Evolutionary conservation across 2,113 vertebrate species (phyloP), one percentile per base, ranked within the genome.

Genomic region (Sturnira hondurensis): DNA sequence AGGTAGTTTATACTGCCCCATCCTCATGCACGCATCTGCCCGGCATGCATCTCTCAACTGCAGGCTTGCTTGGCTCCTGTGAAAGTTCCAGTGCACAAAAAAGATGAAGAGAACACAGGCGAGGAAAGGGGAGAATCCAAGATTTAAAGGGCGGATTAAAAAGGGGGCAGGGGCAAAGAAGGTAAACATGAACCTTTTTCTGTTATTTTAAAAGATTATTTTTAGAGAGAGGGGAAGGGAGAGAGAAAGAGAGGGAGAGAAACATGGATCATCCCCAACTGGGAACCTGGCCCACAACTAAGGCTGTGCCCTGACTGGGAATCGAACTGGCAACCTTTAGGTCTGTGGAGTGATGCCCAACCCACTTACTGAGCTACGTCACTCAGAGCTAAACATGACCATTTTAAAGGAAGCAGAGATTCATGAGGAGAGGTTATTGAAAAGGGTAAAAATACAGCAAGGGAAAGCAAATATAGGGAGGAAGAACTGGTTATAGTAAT

Each of bases 361-460:
- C 61, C 61, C 61, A 31, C 28, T 63, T 28, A 31, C 61, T 63
- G 61, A 63, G 61, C 61, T 63, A 63, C 13, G 15, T 63, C 61
- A 63, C 11, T 63, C 61, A 31, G 61, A 26, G 12, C 61, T 63
- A 31, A 63, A 63, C 61, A 50, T 12, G 43, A 73, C 58, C 8
- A 67, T 31, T 47, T 67, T 80, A 91, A 58, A 91, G 47, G 93
- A 78, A 92, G 71, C 52, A 70, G 92, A 96, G 52, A 74, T 78
- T 61, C 80, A 52, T 58, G 19, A 84, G 16, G 33, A 89, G 14
- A 70, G 15, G 54, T 77, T 86, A 47, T 33, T 58, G 68, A 67
- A 95, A 89, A 67, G 54, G 19, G 43, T 67, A 17, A 91, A 65
- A 47, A 73, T 94, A 22, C n/a, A 76, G 41, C 33, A 28, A 65